Base-by-base conservation (phyloP, 2,113 vertebrate genomes). In the Columba livia region DNA sequence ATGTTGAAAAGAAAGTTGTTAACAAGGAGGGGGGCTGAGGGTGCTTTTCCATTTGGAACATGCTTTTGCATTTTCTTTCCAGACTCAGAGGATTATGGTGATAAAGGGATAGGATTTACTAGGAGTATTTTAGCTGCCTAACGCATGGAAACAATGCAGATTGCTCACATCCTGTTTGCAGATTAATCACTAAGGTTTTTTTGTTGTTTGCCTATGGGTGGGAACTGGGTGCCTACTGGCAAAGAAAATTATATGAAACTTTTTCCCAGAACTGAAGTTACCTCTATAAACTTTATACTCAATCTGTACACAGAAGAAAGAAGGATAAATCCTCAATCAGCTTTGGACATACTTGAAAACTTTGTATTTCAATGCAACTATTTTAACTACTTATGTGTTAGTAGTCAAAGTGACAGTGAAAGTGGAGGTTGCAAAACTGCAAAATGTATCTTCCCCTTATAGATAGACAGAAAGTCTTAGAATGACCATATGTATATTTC, bases 31-130 rank as follows among this genome's bases (percentile, higher is more conserved):
- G 11, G 11, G 40, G 73, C 69, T 71, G 65, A 62, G 44, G 53
- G 42, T 84, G 57, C 51, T 81, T 67, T 83, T 44, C 51, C 20
- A 15, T 67, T 90, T 67, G 36, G 34, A 95, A 93, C 36, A 61
- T 18, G 32, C 47, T 71, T 82, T 73, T 62, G 34, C 38, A 58
- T 88, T 93, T 89, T 92, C 44, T 24, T 95, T 72, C 83, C 88
- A 90, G 93, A 69, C 90, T 65, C 18, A 2, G 70, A 81, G 92
- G 85, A 96, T 95, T 93, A 94, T 62, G 15, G 54, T 94, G 88
- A 95, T 90, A 93, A 94, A 96, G 88, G 19, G 47, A 67, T 24
- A 74, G 80, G 85, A 96, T 94, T 96, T 93, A 17, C 57, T 17
- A 64, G 60, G 56, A 92, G 29, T 79, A 75, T 87, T 93, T 85